These are phyloP conservation scores for Nyctalus aviator DNA, from an alignment of 2,797 vertebrate species.

Conservation along the genomic window DNA sequence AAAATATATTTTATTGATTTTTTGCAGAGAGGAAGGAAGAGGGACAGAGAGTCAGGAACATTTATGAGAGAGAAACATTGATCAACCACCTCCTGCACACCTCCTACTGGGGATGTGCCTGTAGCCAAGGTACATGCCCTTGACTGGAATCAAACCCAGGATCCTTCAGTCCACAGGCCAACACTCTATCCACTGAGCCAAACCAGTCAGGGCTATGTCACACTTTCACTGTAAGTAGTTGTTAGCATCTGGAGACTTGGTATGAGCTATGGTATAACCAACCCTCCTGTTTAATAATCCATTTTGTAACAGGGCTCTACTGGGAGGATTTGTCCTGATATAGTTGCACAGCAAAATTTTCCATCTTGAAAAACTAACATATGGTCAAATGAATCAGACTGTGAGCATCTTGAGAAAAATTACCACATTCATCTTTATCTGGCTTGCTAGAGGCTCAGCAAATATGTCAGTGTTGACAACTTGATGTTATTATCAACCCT, in stretches of 20 bases:
- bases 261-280: neutral
- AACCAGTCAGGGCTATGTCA: too few relatives aligned
- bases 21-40: too few relatives aligned
- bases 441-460: neutral
- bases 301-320: neutral
- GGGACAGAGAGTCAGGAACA: too few relatives aligned
- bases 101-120: too few relatives aligned
- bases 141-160: too few relatives aligned
- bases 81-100: too few relatives aligned
- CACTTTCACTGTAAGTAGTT: neutral
- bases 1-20: too few relatives aligned
- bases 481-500: neutral
- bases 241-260: neutral
- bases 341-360: constrained; percentile 4
- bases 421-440: neutral
- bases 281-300: neutral
- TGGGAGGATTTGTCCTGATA: neutral
- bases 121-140: too few relatives aligned
- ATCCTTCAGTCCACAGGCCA: too few relatives aligned
- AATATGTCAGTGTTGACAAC: neutral
- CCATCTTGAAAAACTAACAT: constrained; percentile 5
- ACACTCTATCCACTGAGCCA: too few relatives aligned
- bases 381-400: neutral
- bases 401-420: neutral
- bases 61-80: too few relatives aligned